phyloP scores from a whole-genome alignment of 2,113 vertebrate species.

The Microtus montanus region DNA sequence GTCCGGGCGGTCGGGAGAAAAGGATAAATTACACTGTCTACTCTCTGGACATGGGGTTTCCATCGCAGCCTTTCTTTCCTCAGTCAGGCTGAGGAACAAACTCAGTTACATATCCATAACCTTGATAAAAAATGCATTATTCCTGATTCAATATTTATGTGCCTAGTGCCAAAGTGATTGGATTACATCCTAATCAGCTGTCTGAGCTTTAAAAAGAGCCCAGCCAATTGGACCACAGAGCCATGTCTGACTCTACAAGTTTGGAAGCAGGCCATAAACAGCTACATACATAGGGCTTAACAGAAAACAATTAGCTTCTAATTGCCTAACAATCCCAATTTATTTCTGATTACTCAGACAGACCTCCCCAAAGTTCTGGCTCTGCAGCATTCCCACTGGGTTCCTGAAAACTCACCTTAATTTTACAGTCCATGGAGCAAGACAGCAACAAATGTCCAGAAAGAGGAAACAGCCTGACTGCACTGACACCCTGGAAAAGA shows the following conservation, averaged over 20 bases:
- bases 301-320: conserved; percentile 62
- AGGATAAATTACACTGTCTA: background rate
- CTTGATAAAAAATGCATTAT: conserved; percentile 58
- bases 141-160: conserved; percentile 63
- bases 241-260: conserved; percentile 28
- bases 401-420: conserved; percentile 91
- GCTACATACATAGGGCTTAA: conserved; percentile 25
- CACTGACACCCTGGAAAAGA: conserved; percentile 94
- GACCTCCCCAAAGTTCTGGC: conserved; percentile 40
- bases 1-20: background rate
- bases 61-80: background rate
- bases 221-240: conserved; percentile 22
- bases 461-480: conserved; percentile 94
- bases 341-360: conserved; percentile 52
- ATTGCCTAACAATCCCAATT: conserved; percentile 48
- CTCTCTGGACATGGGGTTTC: conserved; percentile 34
- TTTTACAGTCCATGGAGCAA: conserved; percentile 98
- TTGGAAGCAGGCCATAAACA: conserved; percentile 56
- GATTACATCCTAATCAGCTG: conserved; percentile 48
- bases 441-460: conserved; percentile 97
- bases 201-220: conserved; percentile 32
- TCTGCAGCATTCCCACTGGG: background rate
- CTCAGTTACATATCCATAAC: conserved; percentile 31
- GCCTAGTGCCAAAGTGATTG: conserved; percentile 26
- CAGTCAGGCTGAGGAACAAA: conserved; percentile 24